A percentile compares a stretch with the other conserved stretches of the same genome.
phyloP scores from a whole-genome alignment of 2,888 invertebrate species.

The Norana najaformis region DNA sequence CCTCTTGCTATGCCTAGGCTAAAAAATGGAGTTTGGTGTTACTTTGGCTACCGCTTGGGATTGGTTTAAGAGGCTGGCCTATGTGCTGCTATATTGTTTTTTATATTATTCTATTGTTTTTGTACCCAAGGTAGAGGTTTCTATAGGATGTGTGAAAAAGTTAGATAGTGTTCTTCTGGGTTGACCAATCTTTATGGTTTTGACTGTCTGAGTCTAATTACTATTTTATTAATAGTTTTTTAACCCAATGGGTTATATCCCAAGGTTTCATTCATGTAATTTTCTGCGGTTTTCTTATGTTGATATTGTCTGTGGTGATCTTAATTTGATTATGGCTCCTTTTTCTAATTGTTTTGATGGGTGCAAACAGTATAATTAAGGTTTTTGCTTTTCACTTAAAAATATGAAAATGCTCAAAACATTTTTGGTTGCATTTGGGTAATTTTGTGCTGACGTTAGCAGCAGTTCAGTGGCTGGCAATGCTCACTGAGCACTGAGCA shows the following conservation, averaged over 20 bases:
- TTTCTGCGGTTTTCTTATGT: not conserved
- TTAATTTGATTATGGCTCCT: not conserved
- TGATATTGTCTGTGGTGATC: not conserved
- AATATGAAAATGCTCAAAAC: not conserved
- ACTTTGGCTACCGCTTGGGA: not conserved
- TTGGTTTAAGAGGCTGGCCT: not conserved
- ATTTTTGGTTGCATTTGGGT: not conserved
- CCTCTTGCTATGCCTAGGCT: not conserved
- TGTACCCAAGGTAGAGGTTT: not conserved
- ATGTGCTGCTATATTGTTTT: not conserved
- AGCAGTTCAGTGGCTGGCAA: too few relatives aligned
- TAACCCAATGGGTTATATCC: not conserved
- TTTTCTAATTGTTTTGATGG: not conserved
- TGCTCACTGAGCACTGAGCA: too few relatives aligned
- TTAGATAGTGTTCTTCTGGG: not conserved
- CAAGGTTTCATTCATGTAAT: not conserved
- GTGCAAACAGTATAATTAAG: not conserved
- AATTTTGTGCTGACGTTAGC: not conserved
- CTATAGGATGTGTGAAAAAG: not conserved
- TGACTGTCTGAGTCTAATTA: not conserved
- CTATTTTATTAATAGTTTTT: not conserved
- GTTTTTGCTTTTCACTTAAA: not conserved
- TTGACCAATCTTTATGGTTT: not conserved
- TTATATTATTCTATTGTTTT: not conserved
- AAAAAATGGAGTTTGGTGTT: not conserved